Evolutionary conservation across 2,113 vertebrate genomes (phyloP), one percentile per base, ranked within the genome.

Genomic region (Equus przewalskii): DNA sequence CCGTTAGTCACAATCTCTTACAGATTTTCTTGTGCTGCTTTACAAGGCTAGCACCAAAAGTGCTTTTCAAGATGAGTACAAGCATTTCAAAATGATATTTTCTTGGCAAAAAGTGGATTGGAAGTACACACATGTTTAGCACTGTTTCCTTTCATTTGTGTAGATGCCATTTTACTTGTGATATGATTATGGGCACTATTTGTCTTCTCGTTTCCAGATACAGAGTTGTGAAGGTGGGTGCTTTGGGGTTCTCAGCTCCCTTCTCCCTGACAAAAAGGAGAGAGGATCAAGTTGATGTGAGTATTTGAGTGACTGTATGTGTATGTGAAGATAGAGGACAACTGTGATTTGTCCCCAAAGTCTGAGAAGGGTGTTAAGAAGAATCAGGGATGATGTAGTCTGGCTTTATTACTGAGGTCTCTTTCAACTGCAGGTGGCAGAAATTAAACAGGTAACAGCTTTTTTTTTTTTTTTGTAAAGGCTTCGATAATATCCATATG

Each of bases 11-110:
- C 11, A 65, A 41, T 79, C 28, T 65, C 56, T 92, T 70, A 76
- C 21, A 72, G 30, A 60, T 67, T 51, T 75, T 72, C 51, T 7
- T 56, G 30, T 33, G 69, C 88, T 73, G 4, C 36, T 84, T 65
- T 58, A 79, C 8, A 58, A 80, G 8, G 22, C 30, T 82, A 19
- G 21, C 10, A 36, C 33, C 33, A n/a, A 33, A 65, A 83, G 33
- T 21, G 15, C 22, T 94, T 36, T 73, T 7, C 62, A 86, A 78
- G 33, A 62, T 24, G 24, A 83, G 7, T 72, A 64, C 12, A 75
- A 95, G 22, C 12, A 67, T 89, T 82, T 91, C 82, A 83, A 62
- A 70, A 89, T 46, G 26, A 78, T 36, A 75, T 89, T 93, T 87
- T 33, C 62, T 83, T 64, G 33, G 7, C 36, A 56, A 92, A 95